Evolutionary conservation across 1,140 invertebrate genomes (phyloP), one percentile per base, ranked within the genome.

Genomic region (Lordiphosa clarofinis): DNA sequence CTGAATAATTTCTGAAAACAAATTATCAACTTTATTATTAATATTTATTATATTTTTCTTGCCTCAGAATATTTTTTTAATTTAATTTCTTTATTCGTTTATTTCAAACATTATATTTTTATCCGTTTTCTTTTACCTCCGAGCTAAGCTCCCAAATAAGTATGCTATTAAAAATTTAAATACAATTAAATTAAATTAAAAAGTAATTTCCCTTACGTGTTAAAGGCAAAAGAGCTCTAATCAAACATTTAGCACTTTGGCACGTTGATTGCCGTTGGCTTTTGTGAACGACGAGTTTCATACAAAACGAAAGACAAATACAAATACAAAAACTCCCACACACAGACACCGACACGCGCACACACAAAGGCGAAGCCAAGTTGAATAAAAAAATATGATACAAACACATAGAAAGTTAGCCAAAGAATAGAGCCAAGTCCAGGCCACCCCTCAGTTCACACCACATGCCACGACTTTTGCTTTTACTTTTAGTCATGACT

Each of bases 341-440:
- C 24, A 56, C 38, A 67, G 28, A 63, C 21, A 73, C 53, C 59
- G 40, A 65, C 35, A 65, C 57, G 19, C n/a, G 55, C 52, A 59
- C 44, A 78, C 48, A 61, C 56, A 74, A 64, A 75, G 76, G 79
- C 71, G 82, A 82, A 78, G 62, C 56, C 57, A 73, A 75, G 55
- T 82, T 62, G 72, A 44, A 36, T 36, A 68, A 65, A 68, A 68
- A 68, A 68, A 65, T 57, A 48, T 44, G 19, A 31, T 44, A 48
- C 43, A 28, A 40, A 37, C 44, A 66, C 55, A 38, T 24, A 31
- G 38, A 42, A 46, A 60, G 35, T 55, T 21, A 57, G 38, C 38
- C 36, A 44, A 38, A 44, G 42, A 60, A 40, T 53, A 42, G 36
- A 50, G 46, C 40, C 37, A 46, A 66, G 64, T 68, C 68, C 63